Evolutionary conservation across 2,113 vertebrate genomes (phyloP).

Genomic region (human): GRCh38 chr6:162294501-162295000

Average conservation of each 20-base stretch:
- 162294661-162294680: not conserved
- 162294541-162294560: not conserved
- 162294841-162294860: not conserved
- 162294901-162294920: rapidly evolving
- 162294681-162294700: not conserved
- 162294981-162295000: not conserved
- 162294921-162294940: rapidly evolving
- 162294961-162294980: not conserved
- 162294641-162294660: not conserved
- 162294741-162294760: too few species aligned
- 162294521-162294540: not conserved
- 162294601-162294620: too few species aligned
- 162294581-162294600: not conserved
- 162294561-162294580: not conserved
- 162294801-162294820: not conserved
- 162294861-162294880: not conserved
- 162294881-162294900: rapidly evolving
- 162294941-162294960: not conserved
- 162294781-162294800: not conserved
- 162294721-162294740: not conserved
- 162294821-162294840: not conserved
- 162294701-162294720: not conserved
- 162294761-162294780: too few species aligned
- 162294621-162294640: not conserved
- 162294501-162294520: not conserved